Evolutionary conservation across 2,797 vertebrate genomes (phyloP), one percentile per base, ranked within the genome.

Genomic region (Micropoecilia bifurca): DNA sequence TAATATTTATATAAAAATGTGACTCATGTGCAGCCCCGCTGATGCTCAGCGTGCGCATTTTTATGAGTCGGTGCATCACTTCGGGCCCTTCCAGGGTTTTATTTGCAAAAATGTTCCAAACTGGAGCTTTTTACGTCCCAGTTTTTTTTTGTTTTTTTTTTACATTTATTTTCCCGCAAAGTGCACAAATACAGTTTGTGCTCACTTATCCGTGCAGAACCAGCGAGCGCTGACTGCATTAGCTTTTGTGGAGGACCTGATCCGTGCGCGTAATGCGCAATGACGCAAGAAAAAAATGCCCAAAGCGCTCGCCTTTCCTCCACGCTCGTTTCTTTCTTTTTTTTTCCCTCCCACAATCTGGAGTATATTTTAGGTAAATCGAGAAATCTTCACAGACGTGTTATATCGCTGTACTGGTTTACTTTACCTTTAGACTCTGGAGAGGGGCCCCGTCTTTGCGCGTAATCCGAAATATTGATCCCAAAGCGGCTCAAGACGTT

Each of bases 401-500:
- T 28, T 45, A 14, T 6, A n/a, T 43, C 22, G n/a, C 45, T 3
- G 7, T 7, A 1, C 13, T 45, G 22, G 12, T 45, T 59, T 14
- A 0, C 7, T 33, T 33, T 87, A 96, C 96, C 96, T 95, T 95
- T 89, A 1, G 92, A 91, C 50, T 95, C 95, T 0, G 80, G 74
- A 3, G 79, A 22, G 0, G 71, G n/a, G 0, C 91, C 87, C 25
- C 33, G 75, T 30, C 91, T 87, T 47, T 28, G 69, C 68, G 93
- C 93, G 81, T 96, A 96, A 33, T 96, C 94, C 0, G 95, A 96
- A 5, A 92, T 30, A 73, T 96, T 96, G 79, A 96, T 92, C 10
- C 95, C 95, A 6, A 96, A 89, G 85, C 82, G 93, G 77, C 96
- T 96, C 36, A 96, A 86, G 77, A 96, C 87, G 89, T 81, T 92